Percentiles rank a stretch among this genome's conserved stretches.
Conservation (phyloP, 2,797 vertebrate genomes). For the Pseudomugil gertrudae region DNA sequence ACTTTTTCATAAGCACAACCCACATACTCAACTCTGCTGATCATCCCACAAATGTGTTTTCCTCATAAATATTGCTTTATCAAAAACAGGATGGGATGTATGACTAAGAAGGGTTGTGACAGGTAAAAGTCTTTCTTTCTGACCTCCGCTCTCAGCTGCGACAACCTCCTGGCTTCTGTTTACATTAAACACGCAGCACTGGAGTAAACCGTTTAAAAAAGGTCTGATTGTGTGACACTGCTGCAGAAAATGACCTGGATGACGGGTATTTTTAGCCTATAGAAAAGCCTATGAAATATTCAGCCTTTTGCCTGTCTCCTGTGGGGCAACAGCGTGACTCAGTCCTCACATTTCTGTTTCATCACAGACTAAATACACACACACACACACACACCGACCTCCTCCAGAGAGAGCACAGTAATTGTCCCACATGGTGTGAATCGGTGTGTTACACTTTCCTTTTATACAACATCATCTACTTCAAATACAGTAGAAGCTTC, state of each 20-base stretch:
- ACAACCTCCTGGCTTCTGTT: neutral
- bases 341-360: constrained; percentile 29
- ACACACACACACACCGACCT: constrained; percentile 8
- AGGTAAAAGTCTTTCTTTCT: neutral
- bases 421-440: constrained; percentile 19
- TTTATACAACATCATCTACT: constrained; percentile 75
- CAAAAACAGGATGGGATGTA: too few relatives aligned
- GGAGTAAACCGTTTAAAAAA: neutral
- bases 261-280: constrained; percentile 6
- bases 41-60: too few relatives aligned
- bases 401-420: constrained; percentile 20
- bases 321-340: constrained; percentile 31
- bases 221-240: neutral
- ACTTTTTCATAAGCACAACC: too few relatives aligned
- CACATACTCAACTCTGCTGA: too few relatives aligned
- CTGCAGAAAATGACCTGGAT: constrained; percentile 18
- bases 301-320: constrained; percentile 29
- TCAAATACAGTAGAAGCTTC: constrained; percentile 70
- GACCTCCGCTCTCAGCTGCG: neutral
- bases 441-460: constrained; percentile 45
- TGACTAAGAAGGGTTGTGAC: too few relatives aligned
- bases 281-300: constrained; percentile 51
- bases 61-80: too few relatives aligned
- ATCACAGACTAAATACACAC: constrained; percentile 13
- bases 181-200: neutral